Percentiles rank a stretch among this genome's conserved stretches.
Conservation (phyloP, 2,888 invertebrate genomes). For the Dasypolia templi region DNA sequence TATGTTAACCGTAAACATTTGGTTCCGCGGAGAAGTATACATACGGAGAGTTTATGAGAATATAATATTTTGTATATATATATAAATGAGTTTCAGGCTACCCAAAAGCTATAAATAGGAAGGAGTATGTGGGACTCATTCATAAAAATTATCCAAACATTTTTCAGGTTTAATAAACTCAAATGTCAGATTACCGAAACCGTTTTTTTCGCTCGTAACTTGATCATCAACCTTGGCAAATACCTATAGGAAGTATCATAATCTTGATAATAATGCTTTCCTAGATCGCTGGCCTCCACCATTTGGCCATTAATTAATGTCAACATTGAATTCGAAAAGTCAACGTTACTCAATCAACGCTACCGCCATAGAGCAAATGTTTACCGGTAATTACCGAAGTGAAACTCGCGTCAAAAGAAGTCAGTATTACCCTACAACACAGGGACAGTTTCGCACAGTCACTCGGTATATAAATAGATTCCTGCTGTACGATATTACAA, state of each 20-base stretch:
- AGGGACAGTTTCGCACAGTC: slow-evolving; percentile 76
- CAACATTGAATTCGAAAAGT: slow-evolving; percentile 34
- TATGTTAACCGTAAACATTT: slow-evolving; percentile 61
- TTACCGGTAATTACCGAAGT: slow-evolving; percentile 42
- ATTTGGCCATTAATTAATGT: slow-evolving; percentile 11
- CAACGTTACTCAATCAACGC: slow-evolving; percentile 34
- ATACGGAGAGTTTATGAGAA: slow-evolving; percentile 44
- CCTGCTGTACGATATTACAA: slow-evolving; percentile 76
- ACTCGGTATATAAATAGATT: slow-evolving; percentile 83
- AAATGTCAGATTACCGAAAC: not conserved
- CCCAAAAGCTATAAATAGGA: not conserved
- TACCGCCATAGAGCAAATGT: slow-evolving; percentile 40
- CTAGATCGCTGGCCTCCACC: not conserved
- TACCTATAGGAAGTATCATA: no score
- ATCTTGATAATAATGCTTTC: not conserved
- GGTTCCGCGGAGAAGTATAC: slow-evolving; percentile 51
- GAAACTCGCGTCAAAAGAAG: slow-evolving; percentile 69
- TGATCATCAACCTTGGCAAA: no score
- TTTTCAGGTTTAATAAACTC: not conserved
- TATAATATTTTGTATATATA: slow-evolving; percentile 34
- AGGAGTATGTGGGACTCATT: not conserved
- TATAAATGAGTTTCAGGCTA: slow-evolving; percentile 15
- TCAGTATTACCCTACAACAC: slow-evolving; percentile 63
- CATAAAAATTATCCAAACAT: not conserved
- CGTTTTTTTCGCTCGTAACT: no score